Conservation (phyloP, 2,797 vertebrate genomes). For the Takifugu rubripes region DNA sequence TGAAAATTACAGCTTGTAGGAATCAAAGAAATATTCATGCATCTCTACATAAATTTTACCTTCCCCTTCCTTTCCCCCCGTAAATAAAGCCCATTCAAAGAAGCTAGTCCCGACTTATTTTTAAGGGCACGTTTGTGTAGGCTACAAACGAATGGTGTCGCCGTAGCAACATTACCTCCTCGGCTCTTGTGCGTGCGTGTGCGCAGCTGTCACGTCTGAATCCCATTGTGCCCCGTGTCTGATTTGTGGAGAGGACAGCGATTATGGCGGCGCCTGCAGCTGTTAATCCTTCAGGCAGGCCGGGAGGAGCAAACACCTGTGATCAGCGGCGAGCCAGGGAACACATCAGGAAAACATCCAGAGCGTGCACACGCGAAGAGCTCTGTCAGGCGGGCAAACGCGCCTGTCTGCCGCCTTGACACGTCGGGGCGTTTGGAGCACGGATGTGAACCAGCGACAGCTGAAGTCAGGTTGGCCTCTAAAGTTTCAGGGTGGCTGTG, state of each 20-base stretch:
- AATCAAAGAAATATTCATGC: slow-evolving; percentile 56
- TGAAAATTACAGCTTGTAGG: slow-evolving; percentile 46
- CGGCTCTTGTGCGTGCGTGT: slow-evolving; percentile 18
- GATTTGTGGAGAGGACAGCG: slow-evolving; percentile 18
- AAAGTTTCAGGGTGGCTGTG: neutral
- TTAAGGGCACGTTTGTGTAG: slow-evolving; percentile 2
- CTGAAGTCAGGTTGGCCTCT: slow-evolving; percentile 1
- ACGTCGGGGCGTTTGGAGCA: neutral
- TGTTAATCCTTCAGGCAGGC: slow-evolving; percentile 63
- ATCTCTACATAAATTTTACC: slow-evolving; percentile 16
- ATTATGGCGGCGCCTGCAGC: slow-evolving; percentile 48
- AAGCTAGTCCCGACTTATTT: neutral
- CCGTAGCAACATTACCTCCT: slow-evolving; percentile 1
- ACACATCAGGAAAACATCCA: slow-evolving; percentile 29
- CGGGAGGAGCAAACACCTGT: slow-evolving; percentile 69
- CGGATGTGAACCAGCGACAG: neutral
- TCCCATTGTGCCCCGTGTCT: slow-evolving; percentile 26
- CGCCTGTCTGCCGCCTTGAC: neutral
- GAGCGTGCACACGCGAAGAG: slow-evolving; percentile 6
- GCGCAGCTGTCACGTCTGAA: slow-evolving; percentile 55
- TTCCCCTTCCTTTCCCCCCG: slow-evolving; percentile 29
- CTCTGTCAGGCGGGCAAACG: neutral
- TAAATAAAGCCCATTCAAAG: neutral
- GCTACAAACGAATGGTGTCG: slow-evolving; percentile 17
- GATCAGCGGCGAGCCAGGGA: slow-evolving; percentile 52